These are phyloP conservation scores for Nasonia longicornis DNA, from an alignment of 1,140 invertebrate genomes.

Conservation along the genomic window DNA sequence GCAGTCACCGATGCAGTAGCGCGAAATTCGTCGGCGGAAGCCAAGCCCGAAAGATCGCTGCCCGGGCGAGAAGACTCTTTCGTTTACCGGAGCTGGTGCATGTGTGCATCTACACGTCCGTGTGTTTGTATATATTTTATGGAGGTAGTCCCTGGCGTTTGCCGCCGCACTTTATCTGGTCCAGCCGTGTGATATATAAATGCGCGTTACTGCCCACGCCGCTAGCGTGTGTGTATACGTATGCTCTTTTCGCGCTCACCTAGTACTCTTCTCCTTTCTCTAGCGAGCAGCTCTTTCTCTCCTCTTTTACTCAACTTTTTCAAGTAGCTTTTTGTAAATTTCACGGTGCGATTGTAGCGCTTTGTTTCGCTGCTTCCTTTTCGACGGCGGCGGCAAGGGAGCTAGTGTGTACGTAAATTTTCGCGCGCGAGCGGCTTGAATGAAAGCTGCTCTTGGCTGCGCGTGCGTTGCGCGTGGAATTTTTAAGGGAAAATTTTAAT, in stretches of 20 bases:
- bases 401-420: background rate
- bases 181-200: slow-evolving; percentile 31
- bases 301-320: slow-evolving; percentile 5
- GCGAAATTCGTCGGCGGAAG: background rate
- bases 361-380: background rate
- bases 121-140: slow-evolving; percentile 32
- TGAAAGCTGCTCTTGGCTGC: background rate
- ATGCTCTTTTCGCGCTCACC: slow-evolving; percentile 28
- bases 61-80: slow-evolving; percentile 24
- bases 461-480: background rate
- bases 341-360: slow-evolving; percentile 25
- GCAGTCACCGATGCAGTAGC: slow-evolving; percentile 17
- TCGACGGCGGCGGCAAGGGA: background rate
- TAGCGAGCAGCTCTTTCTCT: background rate
- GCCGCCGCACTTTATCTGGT: slow-evolving; percentile 2
- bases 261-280: background rate
- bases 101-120: background rate
- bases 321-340: slow-evolving; percentile 29
- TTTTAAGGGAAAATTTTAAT: slow-evolving; percentile 26
- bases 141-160: slow-evolving; percentile 1
- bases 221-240: background rate
- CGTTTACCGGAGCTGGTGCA: background rate
- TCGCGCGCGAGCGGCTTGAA: background rate
- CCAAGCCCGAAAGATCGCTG: slow-evolving; percentile 12
- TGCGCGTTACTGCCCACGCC: background rate